Conservation (phyloP, 2,113 vertebrate species). For the Malaclemys terrapin region DNA sequence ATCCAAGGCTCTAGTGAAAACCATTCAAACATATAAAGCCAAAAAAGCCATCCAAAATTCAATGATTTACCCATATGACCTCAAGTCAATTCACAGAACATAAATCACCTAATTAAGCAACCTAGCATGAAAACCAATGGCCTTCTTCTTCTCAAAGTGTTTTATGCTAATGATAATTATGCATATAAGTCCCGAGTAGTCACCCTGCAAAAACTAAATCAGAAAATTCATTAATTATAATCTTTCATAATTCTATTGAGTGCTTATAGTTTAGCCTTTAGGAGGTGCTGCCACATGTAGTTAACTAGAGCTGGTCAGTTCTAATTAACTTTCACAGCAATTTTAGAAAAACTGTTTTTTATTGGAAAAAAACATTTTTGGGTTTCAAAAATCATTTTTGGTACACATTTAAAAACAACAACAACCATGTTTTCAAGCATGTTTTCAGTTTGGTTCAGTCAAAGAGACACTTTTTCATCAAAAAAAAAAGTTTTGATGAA, state of each 20-base stretch:
- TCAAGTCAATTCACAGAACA: neutral
- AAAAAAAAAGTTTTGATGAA: neutral
- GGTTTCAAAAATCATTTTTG: neutral
- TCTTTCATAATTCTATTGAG: constrained; percentile 32
- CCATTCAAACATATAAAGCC: neutral
- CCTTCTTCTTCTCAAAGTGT: constrained; percentile 12
- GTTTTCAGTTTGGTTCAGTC: neutral
- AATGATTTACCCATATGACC: neutral
- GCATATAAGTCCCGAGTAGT: neutral
- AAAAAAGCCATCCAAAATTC: constrained; percentile 5
- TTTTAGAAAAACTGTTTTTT: constrained; percentile 21
- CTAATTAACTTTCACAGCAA: constrained; percentile 7
- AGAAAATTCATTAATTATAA: constrained; percentile 63
- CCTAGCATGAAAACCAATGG: neutral
- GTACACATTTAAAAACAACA: no score
- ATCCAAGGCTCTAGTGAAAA: neutral
- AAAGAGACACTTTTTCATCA: neutral
- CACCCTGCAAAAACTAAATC: constrained; percentile 36
- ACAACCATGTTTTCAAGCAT: neutral
- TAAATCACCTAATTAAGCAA: constrained; percentile 22
- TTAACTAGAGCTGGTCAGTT: constrained; percentile 16
- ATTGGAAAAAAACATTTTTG: neutral
- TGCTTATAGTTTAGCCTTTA: constrained; percentile 46
- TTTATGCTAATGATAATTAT: neutral
- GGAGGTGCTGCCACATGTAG: constrained; percentile 47